Percentiles rank a stretch among this genome's conserved stretches.
Conservation (phyloP, 2,888 invertebrate genomes). For the Gasteruption jaculator region DNA sequence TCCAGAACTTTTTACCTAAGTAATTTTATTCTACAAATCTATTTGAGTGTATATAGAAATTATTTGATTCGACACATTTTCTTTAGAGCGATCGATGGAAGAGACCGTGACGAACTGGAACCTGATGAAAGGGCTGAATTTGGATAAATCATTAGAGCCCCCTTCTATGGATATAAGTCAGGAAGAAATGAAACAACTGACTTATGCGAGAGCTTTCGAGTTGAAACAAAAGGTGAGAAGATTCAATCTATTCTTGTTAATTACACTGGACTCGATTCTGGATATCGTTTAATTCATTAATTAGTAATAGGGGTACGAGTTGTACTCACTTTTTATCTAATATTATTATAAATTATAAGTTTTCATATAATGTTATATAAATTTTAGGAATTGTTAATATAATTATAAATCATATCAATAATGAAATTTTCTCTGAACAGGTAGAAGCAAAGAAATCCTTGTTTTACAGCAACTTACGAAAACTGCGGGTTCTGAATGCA, state of each 20-base stretch:
- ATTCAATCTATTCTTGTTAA: too few relatives aligned
- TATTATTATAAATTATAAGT: too few relatives aligned
- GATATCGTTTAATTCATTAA: too few relatives aligned
- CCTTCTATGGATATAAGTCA: slow-evolving; percentile 24
- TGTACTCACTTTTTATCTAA: too few relatives aligned
- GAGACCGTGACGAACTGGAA: slow-evolving; percentile 27
- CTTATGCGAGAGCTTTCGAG: slow-evolving; percentile 27
- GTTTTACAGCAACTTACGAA: slow-evolving; percentile 33
- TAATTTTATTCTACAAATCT: neutral
- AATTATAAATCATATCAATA: too few relatives aligned
- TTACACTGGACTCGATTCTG: too few relatives aligned
- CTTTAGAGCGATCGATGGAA: slow-evolving; percentile 28
- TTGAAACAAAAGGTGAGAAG: slow-evolving; percentile 33
- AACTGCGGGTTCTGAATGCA: slow-evolving; percentile 30
- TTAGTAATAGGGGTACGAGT: too few relatives aligned
- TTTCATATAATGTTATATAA: too few relatives aligned
- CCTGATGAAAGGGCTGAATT: slow-evolving; percentile 6
- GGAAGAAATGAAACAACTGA: slow-evolving; percentile 23
- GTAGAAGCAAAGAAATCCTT: slow-evolving; percentile 26
- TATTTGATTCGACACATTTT: neutral
- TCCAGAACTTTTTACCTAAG: neutral
- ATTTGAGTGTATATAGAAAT: neutral
- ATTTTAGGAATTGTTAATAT: too few relatives aligned
- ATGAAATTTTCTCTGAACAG: slow-evolving; percentile 27
- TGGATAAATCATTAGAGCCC: slow-evolving; percentile 15